Evolutionary conservation across 1,140 invertebrate species (phyloP), one percentile per base, ranked within the genome.

Genomic region (Zaprionus ornatus): DNA sequence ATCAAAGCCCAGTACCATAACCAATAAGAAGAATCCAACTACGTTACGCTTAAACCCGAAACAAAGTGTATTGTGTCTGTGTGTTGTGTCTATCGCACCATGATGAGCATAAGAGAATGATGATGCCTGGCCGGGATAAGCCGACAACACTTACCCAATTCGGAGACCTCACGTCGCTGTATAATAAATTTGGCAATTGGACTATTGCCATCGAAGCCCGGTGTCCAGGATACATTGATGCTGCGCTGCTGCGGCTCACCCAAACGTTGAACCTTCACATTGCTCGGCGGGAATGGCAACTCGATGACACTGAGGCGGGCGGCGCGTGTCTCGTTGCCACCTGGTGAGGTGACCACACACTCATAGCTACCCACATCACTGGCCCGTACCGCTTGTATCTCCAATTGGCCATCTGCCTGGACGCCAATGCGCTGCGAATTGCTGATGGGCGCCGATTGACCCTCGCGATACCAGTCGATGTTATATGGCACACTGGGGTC

Each of bases 191-290:
- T 98, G 66, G 97, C 95, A 55, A 99, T 97, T 2, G 97, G 97
- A 91, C 97, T 98, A 91, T 99, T 99, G 45, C 99, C 99, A 94
- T 99, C 97, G 93, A 99, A 99, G 12, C 97, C 97, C 0, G 97
- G 96, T 9, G 96, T 96, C 99, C 99, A 99, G 13, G 95, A 96
- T 1, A 99, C 95, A 92, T 99, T 98, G 37, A 99, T 97, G 13
- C 95, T 94, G 55, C 95, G 93, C 77, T 95, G 94, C 54, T 94
- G 82, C 25, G 94, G 79, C 74, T 94, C 91, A 90, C 95, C 90
- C 37, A 96, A 79, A 15, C 97, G 94, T 54, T 93, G 92, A 1
- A 98, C 98, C 78, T 95, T 94, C 1, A 98, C 96, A 84, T 97
- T 97, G 29, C 96, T 96, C 0, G 99, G 98, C 21, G 97, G 95